Evolutionary conservation across 2,888 invertebrate genomes (phyloP).

Genomic region (Limnephilus auricula): DNA sequence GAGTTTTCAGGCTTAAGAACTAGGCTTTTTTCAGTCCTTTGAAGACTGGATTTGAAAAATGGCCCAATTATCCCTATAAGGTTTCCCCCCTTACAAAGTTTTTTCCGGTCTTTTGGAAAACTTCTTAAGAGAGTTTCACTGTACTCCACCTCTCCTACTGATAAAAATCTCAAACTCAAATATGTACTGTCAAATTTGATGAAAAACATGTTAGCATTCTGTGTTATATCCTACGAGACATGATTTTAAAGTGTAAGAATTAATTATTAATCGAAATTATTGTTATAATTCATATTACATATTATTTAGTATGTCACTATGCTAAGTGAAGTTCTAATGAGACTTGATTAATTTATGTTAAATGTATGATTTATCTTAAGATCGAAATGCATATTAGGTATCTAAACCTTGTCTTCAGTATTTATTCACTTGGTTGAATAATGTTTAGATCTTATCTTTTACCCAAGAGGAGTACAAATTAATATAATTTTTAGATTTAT

Average conservation of each 20-base stretch:
- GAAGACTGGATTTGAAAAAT: no score
- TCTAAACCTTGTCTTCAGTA: no score
- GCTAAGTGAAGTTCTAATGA: neutral
- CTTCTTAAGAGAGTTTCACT: no score
- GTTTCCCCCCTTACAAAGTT: no score
- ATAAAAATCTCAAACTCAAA: no score
- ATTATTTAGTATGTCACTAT: neutral
- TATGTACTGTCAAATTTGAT: neutral
- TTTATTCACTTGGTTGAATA: neutral
- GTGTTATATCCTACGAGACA: neutral
- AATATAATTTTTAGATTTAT: neutral
- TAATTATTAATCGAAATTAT: neutral
- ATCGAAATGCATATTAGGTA: neutral
- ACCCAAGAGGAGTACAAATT: neutral
- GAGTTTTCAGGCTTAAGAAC: no score
- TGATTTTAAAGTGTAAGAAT: neutral
- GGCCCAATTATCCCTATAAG: no score
- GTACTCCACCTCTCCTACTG: no score
- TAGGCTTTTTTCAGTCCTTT: no score
- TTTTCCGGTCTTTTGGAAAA: no score
- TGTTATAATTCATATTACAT: neutral
- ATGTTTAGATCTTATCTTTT: neutral
- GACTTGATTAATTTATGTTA: neutral
- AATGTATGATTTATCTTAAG: neutral
- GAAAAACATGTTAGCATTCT: neutral